Base-by-base conservation (phyloP, 2,797 vertebrate genomes). In the Brachyalestes nurse region DNA sequence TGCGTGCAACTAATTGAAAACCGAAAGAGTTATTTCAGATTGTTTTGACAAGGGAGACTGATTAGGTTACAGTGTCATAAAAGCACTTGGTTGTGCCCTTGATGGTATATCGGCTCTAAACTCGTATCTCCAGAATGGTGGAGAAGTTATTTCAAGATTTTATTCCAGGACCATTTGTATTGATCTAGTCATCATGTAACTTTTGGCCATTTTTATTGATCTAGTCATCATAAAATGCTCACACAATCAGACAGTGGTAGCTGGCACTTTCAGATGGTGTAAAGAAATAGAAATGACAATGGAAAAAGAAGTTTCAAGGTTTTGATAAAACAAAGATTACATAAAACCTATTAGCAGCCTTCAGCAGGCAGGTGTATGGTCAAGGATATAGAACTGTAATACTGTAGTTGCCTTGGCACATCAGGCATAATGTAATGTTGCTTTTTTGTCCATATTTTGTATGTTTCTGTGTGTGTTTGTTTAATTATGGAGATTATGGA, bases 401-500 rank as follows among this genome's bases (percentile, higher is more conserved):
- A 51, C 12, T 58, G 53, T 38, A 28, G 38, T 21, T 23, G 38
- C 72, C 25, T 71, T 69, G 84, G 83, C 83, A 62, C 38, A 75
- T 23, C 62, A 64, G 74, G 53, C 75, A 73, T 79, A 13, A 51
- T 13, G 47, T 51, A 4, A 28, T 77, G 80, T 80, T 69, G 77
- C 57, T 25, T 83, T 79, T 82, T 84, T 82, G 28, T 40, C 80
- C 73, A 84, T 90, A 89, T 75, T 88, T 84, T 87, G 87, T 89
- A 88, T 89, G 90, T 91, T 72, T 82, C 74, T 84, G 34, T 65
- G n/a, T 67, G 51, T 42, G 49, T 88, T 90, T 89, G 92, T 92
- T 86, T 88, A 90, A 91, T 94, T 93, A 93, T 93, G 92, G 89
- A 92, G 91, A 93, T 91, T 88, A 62, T 67, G 66, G 87, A 83